Conservation (phyloP, 2,888 invertebrate genomes). For the Scrobipalpa atriplicella region DNA sequence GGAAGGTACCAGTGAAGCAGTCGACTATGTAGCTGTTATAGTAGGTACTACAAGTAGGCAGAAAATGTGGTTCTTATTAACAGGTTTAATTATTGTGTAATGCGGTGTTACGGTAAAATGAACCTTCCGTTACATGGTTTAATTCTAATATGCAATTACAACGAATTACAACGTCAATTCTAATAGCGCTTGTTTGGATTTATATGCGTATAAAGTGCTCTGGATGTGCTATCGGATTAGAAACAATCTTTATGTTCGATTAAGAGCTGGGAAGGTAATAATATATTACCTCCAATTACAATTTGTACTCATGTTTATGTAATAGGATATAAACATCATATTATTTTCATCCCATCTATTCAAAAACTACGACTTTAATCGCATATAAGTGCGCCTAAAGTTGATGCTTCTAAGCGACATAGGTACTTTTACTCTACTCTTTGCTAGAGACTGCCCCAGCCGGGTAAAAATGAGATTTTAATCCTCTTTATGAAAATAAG, state of each 20-base stretch:
- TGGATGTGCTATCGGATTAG: not conserved
- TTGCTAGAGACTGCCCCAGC: too few relatives aligned
- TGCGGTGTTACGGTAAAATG: conserved; percentile 7
- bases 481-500: too few relatives aligned
- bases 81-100: conserved; percentile 11
- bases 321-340: not conserved
- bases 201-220: not conserved
- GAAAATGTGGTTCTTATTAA: not conserved
- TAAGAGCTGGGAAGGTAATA: conserved; percentile 2
- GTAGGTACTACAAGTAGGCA: not conserved
- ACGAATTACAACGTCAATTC: not conserved
- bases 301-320: not conserved
- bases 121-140: not conserved
- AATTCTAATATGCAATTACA: conserved; percentile 6
- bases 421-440: too few relatives aligned
- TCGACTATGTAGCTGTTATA: not conserved
- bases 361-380: too few relatives aligned
- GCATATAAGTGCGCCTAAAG: too few relatives aligned
- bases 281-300: not conserved
- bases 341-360: too few relatives aligned
- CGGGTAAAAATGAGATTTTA: too few relatives aligned
- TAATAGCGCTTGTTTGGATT: not conserved
- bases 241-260: not conserved
- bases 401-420: too few relatives aligned
- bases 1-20: too few relatives aligned